Base-by-base conservation (phyloP, 2,797 vertebrate species). In the Pristis pectinata region DNA sequence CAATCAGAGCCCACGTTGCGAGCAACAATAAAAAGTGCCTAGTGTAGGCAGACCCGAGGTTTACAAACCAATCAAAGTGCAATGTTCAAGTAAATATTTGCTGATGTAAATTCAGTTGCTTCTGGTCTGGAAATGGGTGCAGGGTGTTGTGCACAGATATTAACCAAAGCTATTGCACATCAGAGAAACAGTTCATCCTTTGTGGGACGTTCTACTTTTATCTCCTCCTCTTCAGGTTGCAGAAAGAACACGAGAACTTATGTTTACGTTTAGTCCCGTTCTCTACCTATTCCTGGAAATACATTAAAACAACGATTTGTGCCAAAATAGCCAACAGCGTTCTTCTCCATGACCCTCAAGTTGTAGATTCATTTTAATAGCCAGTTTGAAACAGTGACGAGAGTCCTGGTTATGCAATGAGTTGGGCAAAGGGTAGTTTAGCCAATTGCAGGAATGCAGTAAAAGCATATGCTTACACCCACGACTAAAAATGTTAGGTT, bases 31-130 rank as follows among this genome's bases (percentile, higher is more conserved):
- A 37, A 77, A n/a, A 61, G 85, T 61, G 56, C 5, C 85, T 37
- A 15, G 22, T 91, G 59, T 61, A n/a, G 64, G 87, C 59, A 89
- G 56, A 64, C 56, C n/a, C 17, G 34, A 64, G 85, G 85, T 64
- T 59, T 64, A 64, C 85, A 89, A 89, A 89, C 85, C 85, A 89
- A 89, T 89, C 85, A 89, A 61, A 89, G 85, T 89, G 85, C 56
- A 91, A 91, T 17, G 87, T 91, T 67, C 87, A 91, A 91, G 59
- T 91, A 64, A 91, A 91, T 67, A 91, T 91, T 91, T 91, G 87
- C 59, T 91, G 87, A 24, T 64, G 87, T 67, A 64, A 91, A 64
- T 91, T 41, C 53, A 67, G 87, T 91, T 91, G 17, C n/a, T 91
- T 61, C 37, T 41, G 59, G 59, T 59, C 19, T 61, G 27, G 49